phyloP scores from a whole-genome alignment of 2,113 vertebrate genomes.

The human (Homo sapiens) region GRCh38 chr12:57127001-57127500 shows the following conservation, averaged over 20 bases:
- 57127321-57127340: slow-evolving; percentile 11
- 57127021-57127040: not conserved
- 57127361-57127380: slow-evolving; percentile 35
- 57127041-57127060: not conserved
- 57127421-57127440: not conserved
- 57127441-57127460: not conserved
- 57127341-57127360: not conserved
- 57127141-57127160: not conserved
- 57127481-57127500: not conserved
- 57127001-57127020: not conserved
- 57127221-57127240: not conserved
- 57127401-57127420: not conserved
- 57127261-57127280: not conserved
- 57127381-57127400: slow-evolving; percentile 59
- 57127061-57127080: not conserved
- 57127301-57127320: not conserved
- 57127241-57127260: not conserved
- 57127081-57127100: not conserved
- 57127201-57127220: not conserved
- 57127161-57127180: not conserved
- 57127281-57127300: not conserved
- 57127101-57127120: slow-evolving; percentile 1
- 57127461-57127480: slow-evolving; percentile 45
- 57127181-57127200: not conserved
- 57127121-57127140: not conserved